Conservation (phyloP, 1,140 invertebrate genomes). For the Manduca sexta region DNA sequence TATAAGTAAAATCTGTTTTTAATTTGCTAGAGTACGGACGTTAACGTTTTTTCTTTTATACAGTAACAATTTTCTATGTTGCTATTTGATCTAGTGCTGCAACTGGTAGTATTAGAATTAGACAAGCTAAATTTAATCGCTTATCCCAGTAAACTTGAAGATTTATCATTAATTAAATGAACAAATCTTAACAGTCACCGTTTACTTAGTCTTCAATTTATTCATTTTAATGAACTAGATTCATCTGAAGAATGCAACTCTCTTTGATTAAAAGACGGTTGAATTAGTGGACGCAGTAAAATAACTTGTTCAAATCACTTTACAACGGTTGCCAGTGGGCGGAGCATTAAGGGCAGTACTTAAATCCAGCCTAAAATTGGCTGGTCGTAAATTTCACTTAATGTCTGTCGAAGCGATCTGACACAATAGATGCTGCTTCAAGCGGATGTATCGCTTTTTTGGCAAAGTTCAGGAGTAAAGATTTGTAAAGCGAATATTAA, state of each 20-base stretch:
- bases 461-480: conserved; percentile 15
- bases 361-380: conserved; percentile 36
- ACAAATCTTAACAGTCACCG: no score
- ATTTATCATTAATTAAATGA: no score
- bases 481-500: conserved; percentile 14
- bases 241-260: background rate
- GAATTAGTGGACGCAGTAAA: background rate
- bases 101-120: no score
- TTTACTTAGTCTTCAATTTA: background rate
- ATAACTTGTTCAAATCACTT: conserved; percentile 2
- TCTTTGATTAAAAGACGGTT: background rate
- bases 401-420: conserved; percentile 30
- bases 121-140: no score
- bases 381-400: conserved; percentile 28
- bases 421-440: conserved; percentile 25
- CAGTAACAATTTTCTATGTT: no score
- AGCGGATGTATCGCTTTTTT: conserved; percentile 14
- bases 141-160: no score
- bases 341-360: conserved; percentile 22
- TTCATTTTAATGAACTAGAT: background rate
- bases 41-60: no score
- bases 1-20: no score
- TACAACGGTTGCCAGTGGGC: conserved; percentile 4
- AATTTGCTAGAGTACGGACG: no score
- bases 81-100: no score